A percentile compares a stretch with the other conserved stretches of the same genome.
phyloP scores from a whole-genome alignment of 2,113 vertebrate species.

The Planiliza haematocheilus region DNA sequence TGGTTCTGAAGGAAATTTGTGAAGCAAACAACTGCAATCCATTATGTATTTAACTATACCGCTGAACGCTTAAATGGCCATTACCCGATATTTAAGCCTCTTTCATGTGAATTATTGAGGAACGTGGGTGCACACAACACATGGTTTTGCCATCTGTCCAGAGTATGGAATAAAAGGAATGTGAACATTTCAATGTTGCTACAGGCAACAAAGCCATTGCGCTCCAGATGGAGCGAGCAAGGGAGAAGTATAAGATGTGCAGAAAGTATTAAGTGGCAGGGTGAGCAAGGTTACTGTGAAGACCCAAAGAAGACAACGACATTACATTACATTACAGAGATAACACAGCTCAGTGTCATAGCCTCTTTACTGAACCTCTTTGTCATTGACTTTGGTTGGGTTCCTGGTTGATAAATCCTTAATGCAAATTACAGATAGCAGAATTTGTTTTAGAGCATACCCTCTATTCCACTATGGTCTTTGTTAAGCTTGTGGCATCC shows the following conservation, averaged over 20 bases:
- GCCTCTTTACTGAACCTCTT: conserved; percentile 7
- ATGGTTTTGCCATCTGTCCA: conserved; percentile 77
- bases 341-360: conserved; percentile 3
- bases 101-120: conserved; percentile 72
- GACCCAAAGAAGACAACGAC: conserved; percentile 16
- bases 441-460: conserved; percentile 4
- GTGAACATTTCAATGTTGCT: conserved; percentile 45
- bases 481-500: background rate
- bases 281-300: conserved; percentile 16
- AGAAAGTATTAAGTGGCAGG: conserved; percentile 16
- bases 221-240: conserved; percentile 45
- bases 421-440: conserved; percentile 19
- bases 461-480: background rate
- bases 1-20: conserved; percentile 9
- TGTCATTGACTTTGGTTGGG: conserved; percentile 8
- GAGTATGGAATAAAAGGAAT: conserved; percentile 50
- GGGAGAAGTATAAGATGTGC: conserved; percentile 26
- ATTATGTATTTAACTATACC: conserved; percentile 28
- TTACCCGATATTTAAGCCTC: conserved; percentile 69
- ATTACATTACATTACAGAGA: conserved; percentile 30
- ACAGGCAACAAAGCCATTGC: conserved; percentile 44
- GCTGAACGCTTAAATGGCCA: conserved; percentile 54
- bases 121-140: conserved; percentile 58
- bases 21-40: conserved; percentile 5
- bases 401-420: conserved; percentile 29